Evolutionary conservation across 2,797 vertebrate genomes (phyloP).

Genomic region (Emys orbicularis): DNA sequence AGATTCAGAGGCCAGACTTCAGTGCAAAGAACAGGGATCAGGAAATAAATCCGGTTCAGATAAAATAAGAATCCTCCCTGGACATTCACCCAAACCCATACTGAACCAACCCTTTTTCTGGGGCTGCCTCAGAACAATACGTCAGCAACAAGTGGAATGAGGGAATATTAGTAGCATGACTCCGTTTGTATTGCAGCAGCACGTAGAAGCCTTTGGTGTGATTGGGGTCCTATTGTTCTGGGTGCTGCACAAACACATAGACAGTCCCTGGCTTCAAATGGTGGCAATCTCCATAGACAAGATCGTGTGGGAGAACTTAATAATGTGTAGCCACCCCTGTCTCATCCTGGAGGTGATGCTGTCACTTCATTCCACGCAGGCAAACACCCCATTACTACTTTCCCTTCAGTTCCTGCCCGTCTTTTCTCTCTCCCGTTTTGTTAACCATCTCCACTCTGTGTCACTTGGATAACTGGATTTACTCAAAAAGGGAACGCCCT

Average conservation of each 20-base stretch:
- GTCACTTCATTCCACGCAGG: neutral
- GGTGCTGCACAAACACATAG: neutral
- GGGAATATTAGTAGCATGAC: neutral
- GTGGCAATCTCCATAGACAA: neutral
- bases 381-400: neutral
- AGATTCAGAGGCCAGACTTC: neutral
- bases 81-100: neutral
- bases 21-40: neutral
- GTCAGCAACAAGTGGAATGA: neutral
- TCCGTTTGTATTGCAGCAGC: neutral
- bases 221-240: neutral
- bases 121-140: neutral
- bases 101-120: neutral
- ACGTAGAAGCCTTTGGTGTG: neutral
- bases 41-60: neutral
- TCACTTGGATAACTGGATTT: neutral
- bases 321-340: neutral
- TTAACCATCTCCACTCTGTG: neutral
- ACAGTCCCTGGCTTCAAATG: neutral
- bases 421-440: neutral
- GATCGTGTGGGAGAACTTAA: neutral
- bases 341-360: neutral
- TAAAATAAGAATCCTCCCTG: neutral
- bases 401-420: neutral
- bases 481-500: neutral